A percentile compares a stretch with the other conserved stretches of the same genome.
Conservation (phyloP, 2,797 vertebrate species). For the Phylloscopus collybita region DNA sequence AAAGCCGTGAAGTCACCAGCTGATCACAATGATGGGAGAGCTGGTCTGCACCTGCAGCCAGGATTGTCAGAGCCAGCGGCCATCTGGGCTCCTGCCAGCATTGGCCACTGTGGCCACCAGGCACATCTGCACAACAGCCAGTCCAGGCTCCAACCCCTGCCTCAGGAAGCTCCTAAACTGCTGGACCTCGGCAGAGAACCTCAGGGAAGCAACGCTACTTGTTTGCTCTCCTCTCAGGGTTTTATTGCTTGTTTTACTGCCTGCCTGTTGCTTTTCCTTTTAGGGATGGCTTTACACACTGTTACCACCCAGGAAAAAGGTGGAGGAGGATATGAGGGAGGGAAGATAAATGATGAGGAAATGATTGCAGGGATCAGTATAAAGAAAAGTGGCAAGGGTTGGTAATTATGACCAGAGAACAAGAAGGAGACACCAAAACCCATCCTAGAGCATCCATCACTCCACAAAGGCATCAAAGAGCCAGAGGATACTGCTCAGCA, state of each 20-base stretch:
- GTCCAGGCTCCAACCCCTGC: not conserved
- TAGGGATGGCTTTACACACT: not conserved
- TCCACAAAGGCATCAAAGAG: not conserved
- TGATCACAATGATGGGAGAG: accelerated
- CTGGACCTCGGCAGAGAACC: not conserved
- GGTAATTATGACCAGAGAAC: not conserved
- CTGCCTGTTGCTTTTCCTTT: not conserved
- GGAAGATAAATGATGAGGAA: not conserved
- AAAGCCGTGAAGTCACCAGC: not conserved
- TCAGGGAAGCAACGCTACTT: not conserved
- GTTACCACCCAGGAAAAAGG: not conserved
- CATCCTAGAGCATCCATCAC: not conserved
- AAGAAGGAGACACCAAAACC: not conserved
- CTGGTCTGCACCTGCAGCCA: not conserved
- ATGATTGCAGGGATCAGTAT: not conserved
- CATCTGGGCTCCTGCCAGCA: not conserved
- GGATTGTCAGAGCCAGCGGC: accelerated
- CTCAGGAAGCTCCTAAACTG: not conserved
- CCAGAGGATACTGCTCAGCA: not conserved
- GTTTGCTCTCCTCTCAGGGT: not conserved
- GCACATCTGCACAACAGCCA: not conserved
- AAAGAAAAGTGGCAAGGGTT: not conserved
- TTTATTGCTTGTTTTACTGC: not conserved
- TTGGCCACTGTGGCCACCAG: not conserved
- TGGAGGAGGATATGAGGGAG: not conserved